Conservation (phyloP, 2,113 vertebrate genomes). For the Empidonax alnorum region DNA sequence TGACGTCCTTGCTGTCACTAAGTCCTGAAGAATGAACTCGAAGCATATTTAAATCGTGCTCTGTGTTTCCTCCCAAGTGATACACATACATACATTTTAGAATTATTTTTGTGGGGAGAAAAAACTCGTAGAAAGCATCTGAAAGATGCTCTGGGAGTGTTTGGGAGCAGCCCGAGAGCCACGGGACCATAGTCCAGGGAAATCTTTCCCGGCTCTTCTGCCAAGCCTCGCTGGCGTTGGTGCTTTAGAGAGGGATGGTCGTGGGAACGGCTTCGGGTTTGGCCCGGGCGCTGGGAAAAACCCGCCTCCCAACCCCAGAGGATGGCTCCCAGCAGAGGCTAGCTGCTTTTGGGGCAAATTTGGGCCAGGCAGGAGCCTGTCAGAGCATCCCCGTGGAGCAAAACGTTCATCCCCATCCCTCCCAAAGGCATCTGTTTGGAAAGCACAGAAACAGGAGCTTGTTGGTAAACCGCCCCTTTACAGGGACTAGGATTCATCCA, state of each 20-base stretch:
- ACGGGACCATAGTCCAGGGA: not conserved
- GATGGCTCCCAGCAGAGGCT: not conserved
- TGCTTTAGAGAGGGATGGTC: not conserved
- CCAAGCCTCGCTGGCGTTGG: not conserved
- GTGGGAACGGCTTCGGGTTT: constrained; percentile 23
- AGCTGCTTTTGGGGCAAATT: accelerated
- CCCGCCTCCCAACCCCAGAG: not conserved
- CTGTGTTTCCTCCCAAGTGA: not conserved
- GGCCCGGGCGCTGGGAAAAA: constrained; percentile 6
- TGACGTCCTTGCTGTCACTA: not conserved
- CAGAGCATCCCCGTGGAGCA: accelerated
- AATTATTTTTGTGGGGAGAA: not conserved
- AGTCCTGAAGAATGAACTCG: not conserved
- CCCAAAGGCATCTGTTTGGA: accelerated
- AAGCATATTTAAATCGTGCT: not conserved
- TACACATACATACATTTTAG: not conserved
- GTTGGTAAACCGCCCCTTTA: not conserved
- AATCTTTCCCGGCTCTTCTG: not conserved
- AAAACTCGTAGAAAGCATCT: not conserved
- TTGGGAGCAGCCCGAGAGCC: not conserved
- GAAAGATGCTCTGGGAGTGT: not conserved
- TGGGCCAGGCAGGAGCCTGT: not conserved
- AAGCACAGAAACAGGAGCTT: not conserved
- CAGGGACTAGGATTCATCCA: not conserved
- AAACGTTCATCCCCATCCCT: not conserved